Evolutionary conservation across 2,797 vertebrate species (phyloP).

Genomic region (Falco novaeseelandiae): DNA sequence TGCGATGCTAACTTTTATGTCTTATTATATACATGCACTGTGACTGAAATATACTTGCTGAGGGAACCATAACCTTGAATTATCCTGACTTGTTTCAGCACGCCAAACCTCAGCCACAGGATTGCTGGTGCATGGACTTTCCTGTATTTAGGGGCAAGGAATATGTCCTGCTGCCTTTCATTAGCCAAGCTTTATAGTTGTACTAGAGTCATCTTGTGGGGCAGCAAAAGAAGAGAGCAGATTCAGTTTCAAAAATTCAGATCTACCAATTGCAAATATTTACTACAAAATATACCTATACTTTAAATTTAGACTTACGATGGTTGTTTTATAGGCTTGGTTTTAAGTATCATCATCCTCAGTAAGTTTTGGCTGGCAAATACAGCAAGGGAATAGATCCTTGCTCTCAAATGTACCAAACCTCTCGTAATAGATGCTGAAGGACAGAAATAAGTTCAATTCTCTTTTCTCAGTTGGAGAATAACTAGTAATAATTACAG

Average conservation of each 20-base stretch:
- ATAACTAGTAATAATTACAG: not conserved
- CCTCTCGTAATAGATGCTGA: not conserved
- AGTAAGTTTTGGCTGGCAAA: not conserved
- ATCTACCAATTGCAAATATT: not conserved
- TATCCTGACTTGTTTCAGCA: slow-evolving; percentile 12
- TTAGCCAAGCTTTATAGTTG: not conserved
- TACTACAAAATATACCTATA: not conserved
- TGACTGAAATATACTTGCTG: slow-evolving; percentile 15
- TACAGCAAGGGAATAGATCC: not conserved
- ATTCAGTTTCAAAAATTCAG: not conserved
- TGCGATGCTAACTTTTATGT: slow-evolving; percentile 2
- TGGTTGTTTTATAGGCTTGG: not conserved
- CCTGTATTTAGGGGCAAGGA: not conserved
- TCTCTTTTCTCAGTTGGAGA: not conserved
- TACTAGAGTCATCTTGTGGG: not conserved
- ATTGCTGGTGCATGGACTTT: not conserved
- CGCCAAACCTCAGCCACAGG: not conserved
- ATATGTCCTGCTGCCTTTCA: not conserved
- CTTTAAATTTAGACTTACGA: not conserved
- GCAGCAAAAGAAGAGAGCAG: not conserved
- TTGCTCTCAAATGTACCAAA: not conserved
- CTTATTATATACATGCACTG: not conserved
- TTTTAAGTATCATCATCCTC: not conserved
- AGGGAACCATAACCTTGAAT: slow-evolving; percentile 34
- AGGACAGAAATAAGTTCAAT: not conserved